Conservation (phyloP, 2,888 invertebrate species). For the Epiblema foenella region DNA sequence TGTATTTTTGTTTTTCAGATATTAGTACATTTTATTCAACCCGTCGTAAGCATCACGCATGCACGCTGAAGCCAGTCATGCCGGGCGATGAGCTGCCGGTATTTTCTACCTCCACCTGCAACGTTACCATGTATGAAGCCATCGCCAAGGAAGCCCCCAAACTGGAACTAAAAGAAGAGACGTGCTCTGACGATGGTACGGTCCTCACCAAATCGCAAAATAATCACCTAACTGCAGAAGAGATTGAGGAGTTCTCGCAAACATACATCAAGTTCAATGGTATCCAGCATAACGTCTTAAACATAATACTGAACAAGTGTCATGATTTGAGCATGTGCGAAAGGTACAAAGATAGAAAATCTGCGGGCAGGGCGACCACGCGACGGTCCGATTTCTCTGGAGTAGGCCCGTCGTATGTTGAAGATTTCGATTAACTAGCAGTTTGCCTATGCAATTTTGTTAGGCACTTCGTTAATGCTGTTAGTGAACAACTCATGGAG, state of each 20-base stretch:
- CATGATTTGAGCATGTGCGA: constrained; percentile 63
- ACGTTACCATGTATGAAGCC: constrained; percentile 54
- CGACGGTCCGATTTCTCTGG: constrained; percentile 4
- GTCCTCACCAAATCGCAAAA: constrained; percentile 47
- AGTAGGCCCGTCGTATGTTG: background rate
- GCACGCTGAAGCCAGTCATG: constrained; percentile 58
- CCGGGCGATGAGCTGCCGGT: constrained; percentile 50
- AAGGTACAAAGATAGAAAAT: constrained; percentile 59
- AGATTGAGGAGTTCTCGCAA: constrained; percentile 61
- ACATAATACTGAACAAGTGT: constrained; percentile 61
- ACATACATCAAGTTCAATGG: constrained; percentile 55
- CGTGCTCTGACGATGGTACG: constrained; percentile 57
- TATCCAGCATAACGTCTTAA: constrained; percentile 58
- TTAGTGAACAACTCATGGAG: background rate
- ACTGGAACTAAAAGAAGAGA: constrained; percentile 35
- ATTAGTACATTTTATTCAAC: constrained; percentile 54
- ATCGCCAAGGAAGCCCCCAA: constrained; percentile 52
- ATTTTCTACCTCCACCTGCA: constrained; percentile 49
- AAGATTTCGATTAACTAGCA: constrained; percentile 12
- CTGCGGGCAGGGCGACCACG: constrained; percentile 60
- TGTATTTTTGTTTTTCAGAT: constrained; percentile 57
- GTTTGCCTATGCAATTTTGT: background rate
- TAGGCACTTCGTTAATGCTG: background rate
- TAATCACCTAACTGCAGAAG: constrained; percentile 54
- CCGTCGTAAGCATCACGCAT: constrained; percentile 59